phyloP scores from a whole-genome alignment of 2,113 vertebrate genomes.

The Cyphomyrus plagiostoma region DNA sequence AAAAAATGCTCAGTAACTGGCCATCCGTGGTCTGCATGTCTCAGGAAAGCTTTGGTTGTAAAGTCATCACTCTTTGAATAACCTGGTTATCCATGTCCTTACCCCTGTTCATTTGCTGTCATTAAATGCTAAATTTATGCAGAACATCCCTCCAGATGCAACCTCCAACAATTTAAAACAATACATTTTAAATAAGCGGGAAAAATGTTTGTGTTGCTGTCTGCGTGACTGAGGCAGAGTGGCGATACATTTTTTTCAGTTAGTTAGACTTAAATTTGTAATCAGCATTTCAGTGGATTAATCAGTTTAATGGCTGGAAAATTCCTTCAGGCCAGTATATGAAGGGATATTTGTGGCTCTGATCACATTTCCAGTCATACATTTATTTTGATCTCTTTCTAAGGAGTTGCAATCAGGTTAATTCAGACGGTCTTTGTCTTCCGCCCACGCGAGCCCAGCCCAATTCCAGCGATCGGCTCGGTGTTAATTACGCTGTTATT shows the following conservation, averaged over 20 bases:
- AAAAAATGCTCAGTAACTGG: background rate
- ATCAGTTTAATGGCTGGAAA: slow-evolving; percentile 68
- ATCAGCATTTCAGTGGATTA: slow-evolving; percentile 73
- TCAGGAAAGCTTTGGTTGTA: background rate
- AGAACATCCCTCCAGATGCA: background rate
- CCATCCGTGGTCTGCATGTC: background rate
- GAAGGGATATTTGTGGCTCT: slow-evolving; percentile 41
- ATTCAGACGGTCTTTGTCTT: slow-evolving; percentile 6
- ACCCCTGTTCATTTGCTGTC: background rate
- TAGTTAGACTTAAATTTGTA: slow-evolving; percentile 60
- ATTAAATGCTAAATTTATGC: background rate
- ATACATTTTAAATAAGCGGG: background rate
- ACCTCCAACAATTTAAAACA: slow-evolving; percentile 7
- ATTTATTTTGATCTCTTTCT: slow-evolving; percentile 19
- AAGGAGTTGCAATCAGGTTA: slow-evolving; percentile 25
- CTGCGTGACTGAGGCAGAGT: slow-evolving; percentile 51
- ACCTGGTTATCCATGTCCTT: background rate
- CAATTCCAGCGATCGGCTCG: background rate
- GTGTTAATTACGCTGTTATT: background rate
- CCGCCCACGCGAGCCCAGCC: background rate
- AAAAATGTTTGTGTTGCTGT: slow-evolving; percentile 38
- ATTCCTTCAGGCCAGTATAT: slow-evolving; percentile 63
- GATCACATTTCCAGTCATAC: slow-evolving; percentile 24
- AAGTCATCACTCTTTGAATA: background rate
- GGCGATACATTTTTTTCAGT: slow-evolving; percentile 40